Base-by-base conservation (phyloP, 2,113 vertebrate genomes). In the Corydoras sp. region DNA sequence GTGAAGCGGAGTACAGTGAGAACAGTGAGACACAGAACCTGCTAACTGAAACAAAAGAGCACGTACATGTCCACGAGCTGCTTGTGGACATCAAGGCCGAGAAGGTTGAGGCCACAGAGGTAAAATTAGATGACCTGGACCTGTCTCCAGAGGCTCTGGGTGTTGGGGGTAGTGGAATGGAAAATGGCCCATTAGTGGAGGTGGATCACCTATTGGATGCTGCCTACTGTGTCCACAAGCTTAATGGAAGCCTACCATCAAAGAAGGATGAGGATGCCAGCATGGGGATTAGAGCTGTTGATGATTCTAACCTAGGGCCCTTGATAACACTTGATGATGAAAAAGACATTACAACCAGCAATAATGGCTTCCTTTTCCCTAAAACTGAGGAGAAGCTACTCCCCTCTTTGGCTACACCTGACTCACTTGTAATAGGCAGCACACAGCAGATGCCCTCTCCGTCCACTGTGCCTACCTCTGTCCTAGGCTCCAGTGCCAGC, bases 81-180 rank as follows among this genome's bases (percentile, higher is more conserved):
- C 59, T 97, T 89, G 85, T 95, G 88, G 85, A 91, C 79, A 99
- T 98, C 86, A 98, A 99, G 88, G 97, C 97, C 24, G 97, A 99
- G 80, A 99, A 99, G 76, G 97, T 99, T 32, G 97, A 99, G 83
- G 97, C 97, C 62, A 99, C 95, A 0, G 97, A 99, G 83, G 97
- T 99, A 60, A 99, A 99, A 80, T 86, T 98, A 71, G 97, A 99
- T 29, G 97, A 99, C 78, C 90, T 98, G 89, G 97, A 99, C 86
- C 84, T 99, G 71, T 97, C 96, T 62, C 97, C 96, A 0, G 97
- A 99, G 79, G 94, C 91, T 76, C 30, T 98, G 29, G 90, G 91
- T 24, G 93, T 92, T 30, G 92, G 92, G 80, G 94, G 71, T 3
- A 14, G 71, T 79, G 91, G 69, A 87, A 92, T 88, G 86, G 95